Evolutionary conservation across 2,113 vertebrate genomes (phyloP), one percentile per base, ranked within the genome.

Genomic region (Spilogale gracilis): DNA sequence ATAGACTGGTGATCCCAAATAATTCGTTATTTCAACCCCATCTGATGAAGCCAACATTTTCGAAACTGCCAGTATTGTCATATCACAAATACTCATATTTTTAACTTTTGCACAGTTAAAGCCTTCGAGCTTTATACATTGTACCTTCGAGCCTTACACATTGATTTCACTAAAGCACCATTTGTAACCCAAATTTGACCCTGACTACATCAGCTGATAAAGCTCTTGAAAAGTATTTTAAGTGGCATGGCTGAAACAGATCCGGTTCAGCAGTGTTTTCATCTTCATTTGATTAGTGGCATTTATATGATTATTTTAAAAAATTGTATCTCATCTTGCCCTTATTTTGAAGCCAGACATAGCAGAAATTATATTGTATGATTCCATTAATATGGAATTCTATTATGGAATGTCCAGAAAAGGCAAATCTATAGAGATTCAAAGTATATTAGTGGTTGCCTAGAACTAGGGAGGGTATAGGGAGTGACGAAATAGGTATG

Each of bases 41-140:
- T 21, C 69, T 90, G 45, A 94, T 73, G 87, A 91, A 96, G 56
- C 69, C 27, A 92, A 20, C 61, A 23, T 80, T 95, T 93, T 38
- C 65, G 93, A 76, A 91, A 85, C 21, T 81, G 84, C 32, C 18
- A 81, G 20, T 88, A 56, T 91, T 93, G 60, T 52, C 58, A 50
- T 71, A 56, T 85, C 80, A 87, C 14, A 82, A 69, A 58, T 65
- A 63, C 25, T 86, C 30, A 10, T 58, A 50, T 76, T 96, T 96
- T 96, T 82, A 69, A 76, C 43, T 93, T 85, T 74, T 63, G 25
- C 69, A 38, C 43, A 25, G 10, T 95, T 48, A 96, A 17, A 23
- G 82, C 52, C 38, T 30, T 94, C 81, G 58, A 74, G 3, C n/a
- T 58, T 67, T 61, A 45, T 60, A 43, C 6, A 58, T 48, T 97